Evolutionary conservation across 2,797 vertebrate species (phyloP).

Genomic region (Mycteria americana): DNA sequence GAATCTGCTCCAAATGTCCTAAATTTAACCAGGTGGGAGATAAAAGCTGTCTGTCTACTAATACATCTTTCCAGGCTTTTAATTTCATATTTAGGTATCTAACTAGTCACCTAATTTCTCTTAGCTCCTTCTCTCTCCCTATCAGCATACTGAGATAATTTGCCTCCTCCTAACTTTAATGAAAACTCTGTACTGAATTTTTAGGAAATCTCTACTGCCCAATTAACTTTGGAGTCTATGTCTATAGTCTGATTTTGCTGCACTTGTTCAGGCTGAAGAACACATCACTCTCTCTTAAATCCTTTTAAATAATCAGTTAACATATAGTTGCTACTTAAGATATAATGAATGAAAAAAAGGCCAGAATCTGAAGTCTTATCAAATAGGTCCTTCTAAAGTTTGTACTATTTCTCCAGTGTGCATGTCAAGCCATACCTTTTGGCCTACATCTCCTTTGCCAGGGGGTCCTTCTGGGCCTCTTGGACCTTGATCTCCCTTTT

Average conservation of each 20-base stretch:
- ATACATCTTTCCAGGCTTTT: not conserved
- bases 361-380: not conserved
- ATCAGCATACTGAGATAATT: not conserved
- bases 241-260: not conserved
- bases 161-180: not conserved
- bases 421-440: slow-evolving; percentile 74
- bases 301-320: not conserved
- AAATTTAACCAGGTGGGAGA: not conserved
- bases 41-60: not conserved
- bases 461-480: slow-evolving; percentile 80
- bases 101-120: not conserved
- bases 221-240: not conserved
- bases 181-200: not conserved
- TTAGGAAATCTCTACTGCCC: not conserved
- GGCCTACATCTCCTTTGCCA: slow-evolving; percentile 79
- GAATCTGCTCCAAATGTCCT: not conserved
- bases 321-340: not conserved
- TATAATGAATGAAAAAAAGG: not conserved
- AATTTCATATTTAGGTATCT: not conserved
- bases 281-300: not conserved
- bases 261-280: not conserved
- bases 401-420: not conserved
- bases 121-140: not conserved
- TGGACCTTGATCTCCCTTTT: slow-evolving; percentile 78
- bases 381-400: not conserved